Evolutionary conservation across 2,113 vertebrate genomes (phyloP).

Genomic region (Ochotona princeps): DNA sequence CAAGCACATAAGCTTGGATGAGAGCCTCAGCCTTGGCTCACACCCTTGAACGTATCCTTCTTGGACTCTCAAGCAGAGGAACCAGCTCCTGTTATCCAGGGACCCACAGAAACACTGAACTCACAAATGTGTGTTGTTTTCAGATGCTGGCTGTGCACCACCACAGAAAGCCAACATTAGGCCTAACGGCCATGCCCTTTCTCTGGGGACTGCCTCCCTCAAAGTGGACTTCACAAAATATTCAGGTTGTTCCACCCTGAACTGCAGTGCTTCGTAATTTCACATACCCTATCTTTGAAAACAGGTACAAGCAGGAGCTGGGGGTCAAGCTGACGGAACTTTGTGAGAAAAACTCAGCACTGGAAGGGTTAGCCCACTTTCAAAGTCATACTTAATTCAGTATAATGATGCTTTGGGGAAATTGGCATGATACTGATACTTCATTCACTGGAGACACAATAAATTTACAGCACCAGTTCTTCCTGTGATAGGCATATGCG

Average conservation of each 20-base stretch:
- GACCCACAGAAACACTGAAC: accelerated
- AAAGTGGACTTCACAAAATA: background rate
- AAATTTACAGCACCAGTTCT: background rate
- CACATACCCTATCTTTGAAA: background rate
- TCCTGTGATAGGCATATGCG: background rate
- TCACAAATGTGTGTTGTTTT: accelerated
- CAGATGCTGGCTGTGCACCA: too few relatives aligned
- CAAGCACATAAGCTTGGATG: accelerated
- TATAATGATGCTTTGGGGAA: background rate
- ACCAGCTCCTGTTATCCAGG: accelerated
- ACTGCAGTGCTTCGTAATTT: accelerated
- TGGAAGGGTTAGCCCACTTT: background rate
- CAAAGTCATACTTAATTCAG: background rate
- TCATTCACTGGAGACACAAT: background rate
- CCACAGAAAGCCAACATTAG: accelerated
- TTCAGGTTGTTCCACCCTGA: background rate
- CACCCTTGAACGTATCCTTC: too few relatives aligned
- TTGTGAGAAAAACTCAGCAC: too few relatives aligned
- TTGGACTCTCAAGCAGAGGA: background rate
- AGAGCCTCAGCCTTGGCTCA: background rate
- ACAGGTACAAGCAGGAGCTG: background rate
- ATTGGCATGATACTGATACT: background rate
- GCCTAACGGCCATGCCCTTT: background rate
- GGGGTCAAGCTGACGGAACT: background rate
- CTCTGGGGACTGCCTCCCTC: background rate